phyloP scores from a whole-genome alignment of 2,113 vertebrate species.

The Pluvianellus socialis region DNA sequence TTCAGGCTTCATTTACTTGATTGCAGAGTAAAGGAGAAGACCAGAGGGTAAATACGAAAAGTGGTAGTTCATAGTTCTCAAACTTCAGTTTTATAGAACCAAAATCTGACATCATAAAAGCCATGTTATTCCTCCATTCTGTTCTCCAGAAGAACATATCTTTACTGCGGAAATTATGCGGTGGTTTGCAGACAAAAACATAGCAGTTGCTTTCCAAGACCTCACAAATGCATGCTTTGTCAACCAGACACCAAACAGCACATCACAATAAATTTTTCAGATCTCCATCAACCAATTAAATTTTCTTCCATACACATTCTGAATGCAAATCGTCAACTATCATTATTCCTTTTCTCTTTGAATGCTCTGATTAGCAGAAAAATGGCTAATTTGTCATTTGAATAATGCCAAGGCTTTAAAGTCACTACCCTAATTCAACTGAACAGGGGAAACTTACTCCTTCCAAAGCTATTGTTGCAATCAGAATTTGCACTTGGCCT shows the following conservation, averaged over 20 bases:
- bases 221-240: background rate
- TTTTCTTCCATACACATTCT: background rate
- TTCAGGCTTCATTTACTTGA: constrained; percentile 22
- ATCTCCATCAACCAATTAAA: background rate
- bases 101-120: background rate
- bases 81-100: background rate
- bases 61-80: background rate
- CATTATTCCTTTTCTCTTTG: background rate
- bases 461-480: background rate
- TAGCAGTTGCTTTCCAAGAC: background rate
- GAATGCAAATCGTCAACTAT: background rate
- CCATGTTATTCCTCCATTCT: background rate
- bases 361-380: background rate
- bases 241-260: background rate
- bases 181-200: background rate
- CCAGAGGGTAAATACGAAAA: background rate
- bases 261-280: background rate
- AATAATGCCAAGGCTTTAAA: background rate
- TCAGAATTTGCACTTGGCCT: background rate
- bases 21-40: background rate
- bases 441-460: background rate
- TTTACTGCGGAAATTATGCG: background rate
- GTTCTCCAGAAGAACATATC: background rate
- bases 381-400: background rate
- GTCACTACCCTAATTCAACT: background rate